These are phyloP conservation scores for Biston stratarius DNA, from an alignment of 2,888 invertebrate genomes.

Conservation along the genomic window DNA sequence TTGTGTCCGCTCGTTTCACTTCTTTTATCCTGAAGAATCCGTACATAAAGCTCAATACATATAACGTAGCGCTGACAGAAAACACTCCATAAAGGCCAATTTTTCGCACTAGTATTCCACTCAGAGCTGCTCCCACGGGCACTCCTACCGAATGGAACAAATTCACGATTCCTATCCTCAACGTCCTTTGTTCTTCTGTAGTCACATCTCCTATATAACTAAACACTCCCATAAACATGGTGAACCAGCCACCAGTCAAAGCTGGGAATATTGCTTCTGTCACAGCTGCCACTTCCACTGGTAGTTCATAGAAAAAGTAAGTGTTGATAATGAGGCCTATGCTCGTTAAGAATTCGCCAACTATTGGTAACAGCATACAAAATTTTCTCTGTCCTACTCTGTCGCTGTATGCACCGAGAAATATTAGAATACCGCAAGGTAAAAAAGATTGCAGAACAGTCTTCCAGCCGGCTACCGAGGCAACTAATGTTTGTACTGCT, in stretches of 20 bases:
- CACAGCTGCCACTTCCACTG: conserved; percentile 93
- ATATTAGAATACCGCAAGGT: conserved; percentile 92
- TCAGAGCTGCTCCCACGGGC: conserved; percentile 95
- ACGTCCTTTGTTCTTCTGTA: conserved; percentile 92
- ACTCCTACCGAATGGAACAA: conserved; percentile 95
- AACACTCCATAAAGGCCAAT: conserved; percentile 95
- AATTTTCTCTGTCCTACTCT: conserved; percentile 90
- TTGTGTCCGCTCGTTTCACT: conserved; percentile 76
- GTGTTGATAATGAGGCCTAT: conserved; percentile 92
- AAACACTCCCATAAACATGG: conserved; percentile 96
- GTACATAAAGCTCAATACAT: conserved; percentile 91
- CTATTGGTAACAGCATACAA: conserved; percentile 93
- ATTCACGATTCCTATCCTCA: conserved; percentile 95
- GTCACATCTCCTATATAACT: conserved; percentile 96
- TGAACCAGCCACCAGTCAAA: conserved; percentile 94
- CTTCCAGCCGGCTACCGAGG: conserved; percentile 94
- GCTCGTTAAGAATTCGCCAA: conserved; percentile 93
- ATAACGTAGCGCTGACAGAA: conserved; percentile 91
- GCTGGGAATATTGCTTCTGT: conserved; percentile 94
- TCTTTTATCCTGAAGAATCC: conserved; percentile 91
- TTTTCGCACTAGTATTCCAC: conserved; percentile 91
- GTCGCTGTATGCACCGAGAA: conserved; percentile 93
- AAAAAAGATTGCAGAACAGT: conserved; percentile 93
- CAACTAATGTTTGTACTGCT: conserved; percentile 91
- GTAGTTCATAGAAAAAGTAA: conserved; percentile 91